A percentile compares a stretch with the other conserved stretches of the same genome.
Evolutionary conservation across 2,113 vertebrate species (phyloP).

Genomic region (Ptychochromis oligacanthus): DNA sequence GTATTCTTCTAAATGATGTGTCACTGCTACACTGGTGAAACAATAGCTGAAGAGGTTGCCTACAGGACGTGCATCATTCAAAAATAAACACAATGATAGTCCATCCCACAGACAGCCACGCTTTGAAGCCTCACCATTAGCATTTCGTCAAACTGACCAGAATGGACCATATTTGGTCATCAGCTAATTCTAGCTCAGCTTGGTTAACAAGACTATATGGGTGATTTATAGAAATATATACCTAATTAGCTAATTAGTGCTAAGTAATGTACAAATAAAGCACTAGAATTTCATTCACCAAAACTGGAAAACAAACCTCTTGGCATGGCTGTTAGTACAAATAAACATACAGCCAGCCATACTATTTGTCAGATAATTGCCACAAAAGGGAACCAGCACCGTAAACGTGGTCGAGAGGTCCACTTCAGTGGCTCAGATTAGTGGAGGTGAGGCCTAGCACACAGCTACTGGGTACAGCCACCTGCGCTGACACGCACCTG

Average conservation of each 20-base stretch:
- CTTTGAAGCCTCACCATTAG: too few relatives aligned
- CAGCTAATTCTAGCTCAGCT: neutral
- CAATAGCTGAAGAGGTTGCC: rapidly evolving
- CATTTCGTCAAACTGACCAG: neutral
- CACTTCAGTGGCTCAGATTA: neutral
- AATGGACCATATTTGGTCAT: neutral
- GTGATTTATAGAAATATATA: too few relatives aligned
- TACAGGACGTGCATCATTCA: neutral
- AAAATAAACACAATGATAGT: neutral
- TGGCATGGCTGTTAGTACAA: neutral
- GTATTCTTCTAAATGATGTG: neutral
- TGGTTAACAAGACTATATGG: too few relatives aligned
- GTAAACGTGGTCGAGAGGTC: too few relatives aligned
- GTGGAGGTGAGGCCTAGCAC: neutral
- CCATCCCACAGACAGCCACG: too few relatives aligned
- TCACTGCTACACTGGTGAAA: neutral
- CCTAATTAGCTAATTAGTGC: too few relatives aligned
- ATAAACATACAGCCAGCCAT: neutral
- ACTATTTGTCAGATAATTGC: neutral
- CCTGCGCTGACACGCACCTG: neutral
- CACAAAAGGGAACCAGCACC: neutral
- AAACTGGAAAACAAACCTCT: too few relatives aligned
- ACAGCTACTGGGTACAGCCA: neutral
- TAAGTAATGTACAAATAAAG: too few relatives aligned
- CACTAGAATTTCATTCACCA: too few relatives aligned